These are phyloP conservation scores for Sylvia atricapilla DNA, from an alignment of 2,113 vertebrate genomes.

Conservation along the genomic window DNA sequence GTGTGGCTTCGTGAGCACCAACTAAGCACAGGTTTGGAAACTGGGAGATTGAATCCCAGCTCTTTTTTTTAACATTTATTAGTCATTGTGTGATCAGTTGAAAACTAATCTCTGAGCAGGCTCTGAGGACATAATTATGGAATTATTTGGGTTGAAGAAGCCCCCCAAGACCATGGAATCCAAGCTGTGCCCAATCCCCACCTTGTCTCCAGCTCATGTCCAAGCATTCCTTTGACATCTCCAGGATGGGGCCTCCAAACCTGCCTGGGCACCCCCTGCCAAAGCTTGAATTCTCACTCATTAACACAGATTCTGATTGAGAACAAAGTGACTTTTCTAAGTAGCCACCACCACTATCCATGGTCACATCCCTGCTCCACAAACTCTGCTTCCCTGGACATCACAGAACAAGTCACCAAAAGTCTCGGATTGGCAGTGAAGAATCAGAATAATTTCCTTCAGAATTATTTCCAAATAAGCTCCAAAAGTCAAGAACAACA, in stretches of 20 bases:
- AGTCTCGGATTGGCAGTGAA: rapidly evolving
- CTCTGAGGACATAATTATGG: neutral
- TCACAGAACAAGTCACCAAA: neutral
- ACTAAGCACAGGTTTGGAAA: neutral
- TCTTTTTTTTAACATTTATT: neutral
- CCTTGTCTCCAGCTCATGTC: rapidly evolving
- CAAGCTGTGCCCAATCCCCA: neutral
- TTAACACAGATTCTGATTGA: neutral
- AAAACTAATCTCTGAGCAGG: neutral
- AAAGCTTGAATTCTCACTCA: neutral
- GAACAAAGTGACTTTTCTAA: neutral
- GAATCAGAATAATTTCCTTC: neutral
- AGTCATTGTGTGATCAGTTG: neutral
- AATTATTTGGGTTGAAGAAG: neutral
- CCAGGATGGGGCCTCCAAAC: neutral
- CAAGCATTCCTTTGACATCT: neutral
- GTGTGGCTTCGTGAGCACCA: neutral
- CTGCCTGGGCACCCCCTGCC: neutral
- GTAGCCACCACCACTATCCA: neutral
- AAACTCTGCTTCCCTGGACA: neutral
- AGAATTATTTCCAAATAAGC: neutral
- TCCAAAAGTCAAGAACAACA: neutral
- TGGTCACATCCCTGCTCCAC: neutral
- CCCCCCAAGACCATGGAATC: neutral
- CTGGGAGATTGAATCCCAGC: neutral